Evolutionary conservation across 2,888 invertebrate species (phyloP).

Genomic region (Synanthedon myopaeformis): DNA sequence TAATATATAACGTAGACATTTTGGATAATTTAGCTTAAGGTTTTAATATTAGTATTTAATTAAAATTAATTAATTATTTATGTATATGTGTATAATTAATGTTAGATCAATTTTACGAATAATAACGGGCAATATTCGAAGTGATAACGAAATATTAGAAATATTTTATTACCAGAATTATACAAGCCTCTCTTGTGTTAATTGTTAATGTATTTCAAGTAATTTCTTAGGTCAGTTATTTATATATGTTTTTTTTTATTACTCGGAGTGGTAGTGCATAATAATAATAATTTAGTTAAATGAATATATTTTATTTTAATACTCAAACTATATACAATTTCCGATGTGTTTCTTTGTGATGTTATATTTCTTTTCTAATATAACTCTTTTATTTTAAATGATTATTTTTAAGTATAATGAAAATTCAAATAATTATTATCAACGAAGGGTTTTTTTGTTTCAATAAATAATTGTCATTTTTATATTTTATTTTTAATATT

Average conservation of each 20-base stretch:
- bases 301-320: background rate
- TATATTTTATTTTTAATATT: no score
- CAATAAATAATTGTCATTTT: no score
- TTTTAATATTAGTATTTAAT: constrained; percentile 11
- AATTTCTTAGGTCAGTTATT: background rate
- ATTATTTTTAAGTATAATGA: no score
- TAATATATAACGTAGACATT: constrained; percentile 26
- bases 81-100: constrained; percentile 19
- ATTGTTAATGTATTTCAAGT: background rate
- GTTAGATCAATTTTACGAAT: constrained; percentile 13
- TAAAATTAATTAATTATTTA: background rate
- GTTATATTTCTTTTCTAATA: no score
- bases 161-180: constrained; percentile 16
- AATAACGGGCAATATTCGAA: constrained; percentile 21
- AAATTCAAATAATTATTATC: no score
- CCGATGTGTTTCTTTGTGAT: background rate
- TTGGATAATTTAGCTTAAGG: constrained; percentile 19
- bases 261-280: background rate
- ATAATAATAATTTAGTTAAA: background rate
- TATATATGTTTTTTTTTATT: background rate
- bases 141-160: constrained; percentile 25
- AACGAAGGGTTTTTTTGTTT: no score
- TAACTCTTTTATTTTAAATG: no score
- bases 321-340: background rate
- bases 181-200: background rate